phyloP scores from a whole-genome alignment of 2,888 invertebrate genomes.

The Epirrhoe tristata region DNA sequence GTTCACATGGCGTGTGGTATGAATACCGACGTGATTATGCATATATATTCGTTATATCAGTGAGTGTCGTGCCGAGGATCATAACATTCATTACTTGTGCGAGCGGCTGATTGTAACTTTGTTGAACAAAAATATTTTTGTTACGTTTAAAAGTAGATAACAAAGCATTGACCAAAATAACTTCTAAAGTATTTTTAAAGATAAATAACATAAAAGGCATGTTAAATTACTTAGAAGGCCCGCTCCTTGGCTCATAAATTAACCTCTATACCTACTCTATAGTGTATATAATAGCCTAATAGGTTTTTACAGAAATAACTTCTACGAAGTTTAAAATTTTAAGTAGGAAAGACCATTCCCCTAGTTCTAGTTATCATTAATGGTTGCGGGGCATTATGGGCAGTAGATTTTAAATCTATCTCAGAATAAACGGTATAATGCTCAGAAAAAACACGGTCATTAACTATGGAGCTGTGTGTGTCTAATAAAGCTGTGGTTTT shows the following conservation, averaged over 20 bases:
- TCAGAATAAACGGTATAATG: too few relatives aligned
- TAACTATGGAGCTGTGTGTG: too few relatives aligned
- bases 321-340: neutral
- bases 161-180: neutral
- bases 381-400: too few relatives aligned
- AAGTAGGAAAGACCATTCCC: too few relatives aligned
- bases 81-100: neutral
- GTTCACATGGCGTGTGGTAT: slow-evolving; percentile 8
- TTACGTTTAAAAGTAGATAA: neutral
- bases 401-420: too few relatives aligned
- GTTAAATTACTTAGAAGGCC: too few relatives aligned
- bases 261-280: too few relatives aligned
- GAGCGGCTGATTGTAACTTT: neutral
- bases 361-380: too few relatives aligned
- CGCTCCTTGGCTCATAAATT: neutral
- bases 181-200: neutral
- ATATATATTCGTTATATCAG: neutral
- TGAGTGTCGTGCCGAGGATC: neutral
- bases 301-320: slow-evolving; percentile 7
- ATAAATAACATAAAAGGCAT: slow-evolving; percentile 2
- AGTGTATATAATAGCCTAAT: too few relatives aligned
- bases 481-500: too few relatives aligned
- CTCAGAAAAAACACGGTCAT: too few relatives aligned
- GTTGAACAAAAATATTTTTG: neutral
- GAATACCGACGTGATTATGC: slow-evolving; percentile 10